These are phyloP conservation scores for Acrobasis repandana DNA, from an alignment of 2,888 invertebrate species.

Conservation along the genomic window DNA sequence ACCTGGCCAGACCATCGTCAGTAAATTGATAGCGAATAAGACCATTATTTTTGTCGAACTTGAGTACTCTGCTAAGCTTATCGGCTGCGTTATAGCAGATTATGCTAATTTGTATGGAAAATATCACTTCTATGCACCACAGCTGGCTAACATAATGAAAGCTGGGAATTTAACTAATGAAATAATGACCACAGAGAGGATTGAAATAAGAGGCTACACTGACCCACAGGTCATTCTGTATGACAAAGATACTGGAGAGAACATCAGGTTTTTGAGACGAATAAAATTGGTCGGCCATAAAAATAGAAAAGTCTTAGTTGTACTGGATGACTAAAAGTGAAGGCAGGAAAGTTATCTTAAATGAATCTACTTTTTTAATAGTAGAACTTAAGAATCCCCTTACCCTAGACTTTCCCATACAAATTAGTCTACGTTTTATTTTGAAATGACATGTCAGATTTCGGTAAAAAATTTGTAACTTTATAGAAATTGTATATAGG, in stretches of 20 bases:
- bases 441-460: no score
- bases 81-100: conserved; percentile 55
- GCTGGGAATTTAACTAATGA: conserved; percentile 54
- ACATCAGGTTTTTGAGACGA: conserved; percentile 31
- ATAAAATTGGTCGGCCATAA: conserved; percentile 22
- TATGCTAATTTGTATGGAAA: conserved; percentile 57
- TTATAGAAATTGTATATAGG: no score
- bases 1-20: conserved; percentile 46
- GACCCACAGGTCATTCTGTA: conserved; percentile 51
- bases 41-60: conserved; percentile 52
- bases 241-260: conserved; percentile 46
- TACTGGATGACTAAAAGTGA: conserved; percentile 1
- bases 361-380: no score
- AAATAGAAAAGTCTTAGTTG: background rate
- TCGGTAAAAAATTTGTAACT: no score
- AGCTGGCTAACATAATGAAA: conserved; percentile 55
- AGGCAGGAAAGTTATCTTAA: no score
- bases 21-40: conserved; percentile 49
- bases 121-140: conserved; percentile 65
- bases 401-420: no score
- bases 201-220: conserved; percentile 56
- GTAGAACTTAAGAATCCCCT: no score
- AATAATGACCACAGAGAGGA: conserved; percentile 50
- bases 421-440: no score
- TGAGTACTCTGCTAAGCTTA: conserved; percentile 46